A percentile compares a stretch with the other conserved stretches of the same genome.
Conservation (phyloP, 1,140 invertebrate species). For the Geopemphigus sp. region DNA sequence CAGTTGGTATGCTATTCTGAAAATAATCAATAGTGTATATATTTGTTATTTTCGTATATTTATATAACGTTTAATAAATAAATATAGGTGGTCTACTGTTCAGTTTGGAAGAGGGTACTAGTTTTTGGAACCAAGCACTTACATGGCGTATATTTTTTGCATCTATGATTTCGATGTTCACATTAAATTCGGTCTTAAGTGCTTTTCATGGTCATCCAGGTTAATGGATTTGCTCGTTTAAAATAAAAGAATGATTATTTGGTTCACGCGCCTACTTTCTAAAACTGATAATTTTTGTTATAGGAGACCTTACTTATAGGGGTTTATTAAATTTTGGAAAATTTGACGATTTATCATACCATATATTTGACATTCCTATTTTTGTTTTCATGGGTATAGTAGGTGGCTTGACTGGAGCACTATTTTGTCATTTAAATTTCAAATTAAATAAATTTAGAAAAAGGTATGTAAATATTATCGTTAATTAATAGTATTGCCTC, state of each 20-base stretch:
- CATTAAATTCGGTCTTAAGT: constrained; percentile 86
- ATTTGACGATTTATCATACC: constrained; percentile 86
- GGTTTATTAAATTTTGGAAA: constrained; percentile 96
- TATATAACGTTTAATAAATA: too few relatives aligned
- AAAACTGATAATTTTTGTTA: too few relatives aligned
- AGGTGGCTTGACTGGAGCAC: constrained; percentile 87
- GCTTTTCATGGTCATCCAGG: constrained; percentile 83
- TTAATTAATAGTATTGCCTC: too few relatives aligned
- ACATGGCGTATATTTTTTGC: constrained; percentile 98
- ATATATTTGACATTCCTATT: constrained; percentile 85
- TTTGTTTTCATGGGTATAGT: constrained; percentile 87
- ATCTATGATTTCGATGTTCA: constrained; percentile 95
- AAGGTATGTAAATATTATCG: too few relatives aligned
- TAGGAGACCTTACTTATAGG: constrained; percentile 62
- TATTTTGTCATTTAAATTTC: constrained; percentile 92
- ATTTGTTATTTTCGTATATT: constrained; percentile 31
- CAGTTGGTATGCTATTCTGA: constrained; percentile 70
- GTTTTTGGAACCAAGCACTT: constrained; percentile 97
- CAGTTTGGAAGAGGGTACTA: constrained; percentile 96
- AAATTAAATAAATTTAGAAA: constrained; percentile 59
- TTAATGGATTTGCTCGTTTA: too few relatives aligned
- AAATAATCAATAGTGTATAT: too few relatives aligned
- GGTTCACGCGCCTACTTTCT: too few relatives aligned
- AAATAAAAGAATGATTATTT: too few relatives aligned
- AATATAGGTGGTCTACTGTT: constrained; percentile 88